Conservation (phyloP, 2,113 vertebrate genomes). For the Callipepla squamata region DNA sequence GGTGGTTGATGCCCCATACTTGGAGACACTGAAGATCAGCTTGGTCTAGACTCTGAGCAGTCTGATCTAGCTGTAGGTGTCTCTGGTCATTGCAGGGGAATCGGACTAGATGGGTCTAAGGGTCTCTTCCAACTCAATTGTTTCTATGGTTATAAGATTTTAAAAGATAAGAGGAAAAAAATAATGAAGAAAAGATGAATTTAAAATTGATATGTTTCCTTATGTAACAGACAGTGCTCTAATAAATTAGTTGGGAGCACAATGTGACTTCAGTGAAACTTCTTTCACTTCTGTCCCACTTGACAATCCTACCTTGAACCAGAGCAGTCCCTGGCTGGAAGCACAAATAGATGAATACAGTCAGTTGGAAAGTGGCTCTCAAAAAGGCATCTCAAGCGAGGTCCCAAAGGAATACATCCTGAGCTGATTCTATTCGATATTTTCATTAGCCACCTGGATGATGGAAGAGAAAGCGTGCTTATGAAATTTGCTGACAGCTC, state of each 20-base stretch:
- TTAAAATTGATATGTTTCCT: not conserved
- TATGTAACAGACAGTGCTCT: not conserved
- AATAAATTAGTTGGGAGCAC: not conserved
- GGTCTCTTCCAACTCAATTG: too few species aligned
- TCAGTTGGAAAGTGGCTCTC: not conserved
- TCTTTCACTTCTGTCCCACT: rapidly evolving
- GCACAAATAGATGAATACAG: not conserved
- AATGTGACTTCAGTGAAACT: not conserved
- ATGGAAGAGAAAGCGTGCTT: not conserved
- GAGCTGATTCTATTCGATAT: not conserved
- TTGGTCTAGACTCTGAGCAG: too few species aligned
- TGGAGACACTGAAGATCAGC: too few species aligned
- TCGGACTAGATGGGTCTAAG: too few species aligned
- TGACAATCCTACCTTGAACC: not conserved
- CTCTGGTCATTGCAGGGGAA: too few species aligned
- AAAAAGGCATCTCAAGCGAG: not conserved
- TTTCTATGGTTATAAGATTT: not conserved
- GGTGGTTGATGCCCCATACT: too few species aligned
- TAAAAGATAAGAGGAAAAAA: not conserved
- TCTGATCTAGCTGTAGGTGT: too few species aligned
- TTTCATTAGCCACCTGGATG: slow-evolving; percentile 22
- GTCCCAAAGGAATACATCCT: not conserved
- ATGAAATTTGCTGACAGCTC: not conserved
- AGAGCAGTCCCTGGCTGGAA: not conserved
- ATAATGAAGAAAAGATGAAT: not conserved